These are phyloP conservation scores for Entomobrya proxima DNA, from an alignment of 2,888 invertebrate genomes.

Conservation along the genomic window DNA sequence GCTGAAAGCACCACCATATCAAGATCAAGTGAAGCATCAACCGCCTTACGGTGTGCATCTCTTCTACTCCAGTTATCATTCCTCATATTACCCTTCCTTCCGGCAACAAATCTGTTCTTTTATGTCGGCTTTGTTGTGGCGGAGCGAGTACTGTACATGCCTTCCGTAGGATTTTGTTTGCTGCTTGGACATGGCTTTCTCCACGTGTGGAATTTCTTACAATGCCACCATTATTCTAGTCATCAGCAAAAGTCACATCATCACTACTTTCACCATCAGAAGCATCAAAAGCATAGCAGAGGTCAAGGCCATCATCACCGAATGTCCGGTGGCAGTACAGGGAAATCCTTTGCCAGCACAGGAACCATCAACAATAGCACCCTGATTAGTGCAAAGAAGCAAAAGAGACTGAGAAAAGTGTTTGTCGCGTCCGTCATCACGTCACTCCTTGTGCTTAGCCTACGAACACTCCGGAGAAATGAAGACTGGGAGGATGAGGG, in stretches of 20 bases:
- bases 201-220: slow-evolving; percentile 79
- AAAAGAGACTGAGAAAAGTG: slow-evolving; percentile 75
- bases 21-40: slow-evolving; percentile 58
- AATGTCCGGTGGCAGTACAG: not conserved
- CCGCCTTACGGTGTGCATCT: slow-evolving; percentile 57
- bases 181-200: slow-evolving; percentile 87
- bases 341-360: slow-evolving; percentile 27
- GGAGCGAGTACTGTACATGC: slow-evolving; percentile 95
- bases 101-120: slow-evolving; percentile 96
- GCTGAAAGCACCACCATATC: slow-evolving; percentile 56
- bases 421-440: slow-evolving; percentile 83
- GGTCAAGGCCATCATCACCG: slow-evolving; percentile 61
- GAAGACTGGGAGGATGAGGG: slow-evolving; percentile 96
- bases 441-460: slow-evolving; percentile 76
- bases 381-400: slow-evolving; percentile 24
- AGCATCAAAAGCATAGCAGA: slow-evolving; percentile 43
- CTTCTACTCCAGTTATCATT: slow-evolving; percentile 83
- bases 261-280: slow-evolving; percentile 75
- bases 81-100: slow-evolving; percentile 93
- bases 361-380: not conserved
- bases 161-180: slow-evolving; percentile 96
- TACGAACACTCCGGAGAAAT: slow-evolving; percentile 89
- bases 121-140: slow-evolving; percentile 99
- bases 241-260: slow-evolving; percentile 65
- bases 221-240: slow-evolving; percentile 77